Evolutionary conservation across 2,888 invertebrate genomes (phyloP), one percentile per base, ranked within the genome.

Genomic region (Abscondita cerata): DNA sequence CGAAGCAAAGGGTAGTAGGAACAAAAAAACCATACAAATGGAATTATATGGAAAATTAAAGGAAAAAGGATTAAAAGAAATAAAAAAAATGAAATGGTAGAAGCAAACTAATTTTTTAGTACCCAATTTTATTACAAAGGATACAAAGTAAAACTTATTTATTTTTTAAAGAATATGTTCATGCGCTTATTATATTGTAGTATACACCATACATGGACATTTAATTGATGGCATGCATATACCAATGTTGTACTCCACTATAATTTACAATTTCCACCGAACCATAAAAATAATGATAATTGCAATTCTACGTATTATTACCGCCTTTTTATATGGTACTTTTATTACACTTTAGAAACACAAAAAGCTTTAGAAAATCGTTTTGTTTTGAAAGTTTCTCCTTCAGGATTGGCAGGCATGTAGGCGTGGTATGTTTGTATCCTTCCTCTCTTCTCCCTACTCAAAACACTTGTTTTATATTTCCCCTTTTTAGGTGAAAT

Each of bases 351-450:
- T 5, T 3, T 44, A 19, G 25, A 25, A 44, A 44, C 19, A 25
- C 13, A 18, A 25, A 47, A 48, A 59, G 46, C 19, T 53, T 53
- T 48, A 4, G 38, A 52, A 47, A 55, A 54, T 52, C 40, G 52
- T 52, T 60, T 60, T 62, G 57, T 62, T 62, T 53, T 50, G 34
- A 58, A 62, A 34, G 15, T 68, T 65, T 68, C 70, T 67, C 63
- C 52, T 58, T 62, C 62, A 65, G 67, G 69, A 71, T 72, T 72
- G 72, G 70, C 54, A 64, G 65, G 65, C 51, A 66, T 57, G 70
- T 69, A 62, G 72, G 70, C 70, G 72, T 70, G 70, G 72, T 70
- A 57, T 66, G 55, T 64, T 70, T 66, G 64, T 66, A 68, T 69
- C 70, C 72, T 70, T 68, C 70, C 72, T 68, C 63, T 62, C 57